Evolutionary conservation across 2,113 vertebrate species (phyloP), one percentile per base, ranked within the genome.

Genomic region (Megalops atlanticus): DNA sequence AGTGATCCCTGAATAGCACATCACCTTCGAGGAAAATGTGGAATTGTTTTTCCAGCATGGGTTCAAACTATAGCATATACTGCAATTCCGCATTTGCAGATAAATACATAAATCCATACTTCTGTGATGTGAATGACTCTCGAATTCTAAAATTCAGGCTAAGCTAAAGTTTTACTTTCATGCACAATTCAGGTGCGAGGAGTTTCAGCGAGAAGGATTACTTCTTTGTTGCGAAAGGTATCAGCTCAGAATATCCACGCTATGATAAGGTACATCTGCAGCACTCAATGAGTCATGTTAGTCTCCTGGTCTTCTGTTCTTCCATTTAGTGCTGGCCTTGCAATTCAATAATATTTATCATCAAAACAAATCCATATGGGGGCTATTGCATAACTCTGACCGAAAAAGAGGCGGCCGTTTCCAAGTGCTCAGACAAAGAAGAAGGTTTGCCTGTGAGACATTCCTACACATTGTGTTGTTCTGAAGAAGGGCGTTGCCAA

Each of bases 11-110:
- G 54, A 81, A 81, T 33, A 2, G 18, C 33, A 35, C 52, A 33
- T 84, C 87, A 90, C 89, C 89, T 89, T 91, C 47, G 79, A 89
- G 83, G 82, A 86, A 91, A 84, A 91, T 71, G 73, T 77, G 27
- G 78, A 84, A 85, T 82, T 83, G 54, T 78, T 58, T 78, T 31
- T 36, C 8, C n/a, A 72, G 8, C 24, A 68, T 38, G 8, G n/a
- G 31, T 64, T 27, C 58, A 31, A 31, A 27, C 24, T 10, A 31
- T 27, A n/a, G n/a, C n/a, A n/a, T n/a, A n/a, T n/a, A n/a, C n/a
- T n/a, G n/a, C n/a, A n/a, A n/a, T n/a, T n/a, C n/a, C n/a, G n/a
- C 11, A 27, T n/a, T 64, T 24, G 52, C 52, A n/a, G 24, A 31
- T 64, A 54, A 54, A 21, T 54, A 54, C 18, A 21, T 3, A 54